Base-by-base conservation (phyloP, 1,140 invertebrate genomes). In the Phymorhynchus buccinoides region DNA sequence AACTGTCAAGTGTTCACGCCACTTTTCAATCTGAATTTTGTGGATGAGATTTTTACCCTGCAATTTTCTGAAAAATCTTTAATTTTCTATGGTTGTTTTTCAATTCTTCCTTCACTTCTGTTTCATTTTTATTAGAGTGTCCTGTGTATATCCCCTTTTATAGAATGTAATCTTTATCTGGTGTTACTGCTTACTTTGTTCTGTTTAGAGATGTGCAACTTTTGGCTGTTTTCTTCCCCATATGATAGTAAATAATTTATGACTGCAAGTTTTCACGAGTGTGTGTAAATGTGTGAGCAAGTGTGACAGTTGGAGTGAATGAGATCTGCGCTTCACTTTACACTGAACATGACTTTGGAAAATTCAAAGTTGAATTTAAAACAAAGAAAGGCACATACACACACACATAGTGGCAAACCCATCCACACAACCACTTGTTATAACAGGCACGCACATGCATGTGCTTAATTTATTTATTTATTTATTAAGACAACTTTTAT, bases 201-300 rank as follows among this genome's bases (percentile, higher is more conserved):
- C 27, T 52, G n/a, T 79, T 79, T n/a, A 52, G 44, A 79, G 18
- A 27, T 79, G 18, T 79, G 77, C 52, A 79, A 52, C 32, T 44
- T 79, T 79, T 79, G 77, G 27, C 77, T 79, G 42, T 79, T 79
- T 35, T 44, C 77, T 79, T 78, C 14, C 77, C 77, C 77, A n/a
- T 41, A 32, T 12, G 41, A 35, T 39, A 39, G n/a, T 79, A 79
- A 79, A 39, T 39, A 79, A 79, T 79, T 79, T 79, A 79, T 79
- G 77, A 79, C 32, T 79, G 77, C 77, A 79, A 30, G 39, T 30
- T n/a, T 78, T 3, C 14, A 16, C 0, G n/a, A n/a, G 71, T 75
- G 3, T 75, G 71, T 78, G 37, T 75, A 35, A 3, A 27, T 78
- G 0, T 78, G 75, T 32, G 35, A 1, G 35, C 1, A 35, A 39